Conservation (phyloP, 2,888 invertebrate genomes). For the Plutella xylostella region DNA sequence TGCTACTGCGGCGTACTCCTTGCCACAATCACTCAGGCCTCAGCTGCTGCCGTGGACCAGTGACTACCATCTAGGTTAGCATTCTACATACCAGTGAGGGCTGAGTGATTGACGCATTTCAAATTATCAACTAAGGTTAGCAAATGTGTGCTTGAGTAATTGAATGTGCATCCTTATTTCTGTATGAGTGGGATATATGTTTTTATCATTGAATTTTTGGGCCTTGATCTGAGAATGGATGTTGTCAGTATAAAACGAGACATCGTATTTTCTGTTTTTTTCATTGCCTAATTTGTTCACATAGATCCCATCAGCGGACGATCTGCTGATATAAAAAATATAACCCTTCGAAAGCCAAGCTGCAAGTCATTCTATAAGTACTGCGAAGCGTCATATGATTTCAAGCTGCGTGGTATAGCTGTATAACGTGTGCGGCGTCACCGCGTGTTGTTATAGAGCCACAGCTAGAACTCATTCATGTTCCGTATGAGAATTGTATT, state of each 20-base stretch:
- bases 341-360: slow-evolving; percentile 62
- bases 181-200: slow-evolving; percentile 68
- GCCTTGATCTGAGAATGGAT: neutral
- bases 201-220: slow-evolving; percentile 16
- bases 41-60: too few species aligned
- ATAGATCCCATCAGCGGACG: slow-evolving; percentile 65
- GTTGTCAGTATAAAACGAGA: neutral
- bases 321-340: slow-evolving; percentile 47
- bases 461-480: slow-evolving; percentile 44
- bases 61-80: neutral
- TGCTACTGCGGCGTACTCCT: slow-evolving; percentile 55
- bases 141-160: slow-evolving; percentile 64
- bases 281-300: slow-evolving; percentile 27
- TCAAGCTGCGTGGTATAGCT: slow-evolving; percentile 65
- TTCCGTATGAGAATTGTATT: slow-evolving; percentile 57
- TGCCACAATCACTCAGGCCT: slow-evolving; percentile 40
- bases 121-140: slow-evolving; percentile 27
- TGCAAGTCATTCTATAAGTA: slow-evolving; percentile 66
- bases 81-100: neutral
- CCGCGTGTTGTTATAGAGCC: slow-evolving; percentile 53
- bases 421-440: slow-evolving; percentile 44
- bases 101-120: slow-evolving; percentile 39
- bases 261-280: slow-evolving; percentile 24
- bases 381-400: slow-evolving; percentile 63
- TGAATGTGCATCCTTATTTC: slow-evolving; percentile 56